Evolutionary conservation across 2,113 vertebrate species (phyloP).

Genomic region (Caracal caracal): DNA sequence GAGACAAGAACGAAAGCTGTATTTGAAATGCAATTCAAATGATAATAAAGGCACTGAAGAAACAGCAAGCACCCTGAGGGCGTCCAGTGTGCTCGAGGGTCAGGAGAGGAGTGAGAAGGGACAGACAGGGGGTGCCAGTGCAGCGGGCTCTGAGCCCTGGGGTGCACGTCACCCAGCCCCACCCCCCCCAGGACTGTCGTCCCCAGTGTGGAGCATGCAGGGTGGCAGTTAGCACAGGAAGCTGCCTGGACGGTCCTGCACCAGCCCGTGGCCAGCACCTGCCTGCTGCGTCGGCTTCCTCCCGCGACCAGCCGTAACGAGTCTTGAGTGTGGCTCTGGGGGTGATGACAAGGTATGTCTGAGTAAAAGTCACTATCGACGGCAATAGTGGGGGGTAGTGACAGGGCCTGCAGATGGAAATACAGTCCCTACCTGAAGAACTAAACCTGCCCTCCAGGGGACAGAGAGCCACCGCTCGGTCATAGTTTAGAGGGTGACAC

Average conservation of each 20-base stretch:
- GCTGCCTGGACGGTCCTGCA: fast-evolving
- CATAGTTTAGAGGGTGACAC: neutral
- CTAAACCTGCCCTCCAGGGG: neutral
- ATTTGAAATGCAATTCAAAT: neutral
- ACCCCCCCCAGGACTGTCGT: neutral
- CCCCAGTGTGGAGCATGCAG: fast-evolving
- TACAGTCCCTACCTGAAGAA: neutral
- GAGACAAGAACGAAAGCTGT: neutral
- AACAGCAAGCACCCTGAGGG: neutral
- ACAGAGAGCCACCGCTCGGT: neutral
- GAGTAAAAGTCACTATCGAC: neutral
- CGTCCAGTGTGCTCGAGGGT: fast-evolving
- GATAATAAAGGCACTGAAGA: neutral
- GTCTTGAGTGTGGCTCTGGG: neutral
- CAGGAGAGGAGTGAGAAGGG: no score
- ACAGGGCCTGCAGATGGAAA: neutral
- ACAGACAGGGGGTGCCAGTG: fast-evolving
- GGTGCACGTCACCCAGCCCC: fast-evolving
- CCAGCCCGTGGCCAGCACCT: neutral
- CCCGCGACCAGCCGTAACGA: fast-evolving
- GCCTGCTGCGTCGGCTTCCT: neutral
- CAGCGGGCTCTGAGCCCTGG: neutral
- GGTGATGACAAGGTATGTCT: neutral
- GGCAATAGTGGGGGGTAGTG: fast-evolving
- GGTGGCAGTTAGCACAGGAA: fast-evolving